Percentiles rank a stretch among this genome's conserved stretches.
Conservation (phyloP, 1,140 invertebrate species). For the Drosophila navojoa region DNA sequence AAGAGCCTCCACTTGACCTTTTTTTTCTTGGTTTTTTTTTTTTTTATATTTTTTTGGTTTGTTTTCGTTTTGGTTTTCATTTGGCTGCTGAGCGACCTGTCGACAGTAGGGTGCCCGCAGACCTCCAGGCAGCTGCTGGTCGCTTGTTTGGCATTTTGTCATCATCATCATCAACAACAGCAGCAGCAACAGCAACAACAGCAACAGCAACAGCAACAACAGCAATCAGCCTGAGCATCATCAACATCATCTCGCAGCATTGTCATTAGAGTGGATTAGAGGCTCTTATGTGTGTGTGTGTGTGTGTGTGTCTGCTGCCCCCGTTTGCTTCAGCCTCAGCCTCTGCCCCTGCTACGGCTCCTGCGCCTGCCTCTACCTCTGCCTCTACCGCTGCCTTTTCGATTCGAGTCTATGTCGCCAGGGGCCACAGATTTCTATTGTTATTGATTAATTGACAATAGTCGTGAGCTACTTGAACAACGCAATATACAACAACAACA, state of each 20-base stretch:
- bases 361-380: neutral
- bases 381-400: conserved; percentile 19
- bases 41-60: conserved; percentile 29
- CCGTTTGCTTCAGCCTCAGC: conserved; percentile 11
- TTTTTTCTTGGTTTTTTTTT: conserved; percentile 50
- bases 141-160: conserved; percentile 69
- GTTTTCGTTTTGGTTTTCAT: conserved; percentile 10
- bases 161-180: conserved; percentile 57
- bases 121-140: conserved; percentile 60
- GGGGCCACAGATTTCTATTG: conserved; percentile 50
- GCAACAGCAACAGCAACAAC: conserved; percentile 39
- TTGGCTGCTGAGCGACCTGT: conserved; percentile 37
- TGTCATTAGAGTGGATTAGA: conserved; percentile 71
- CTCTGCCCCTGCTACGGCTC: neutral
- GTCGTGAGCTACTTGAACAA: conserved; percentile 44
- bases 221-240: conserved; percentile 36
- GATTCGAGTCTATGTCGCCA: conserved; percentile 35
- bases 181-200: conserved; percentile 30
- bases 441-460: conserved; percentile 58
- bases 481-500: conserved; percentile 6
- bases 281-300: conserved; percentile 33
- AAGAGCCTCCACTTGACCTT: conserved; percentile 63
- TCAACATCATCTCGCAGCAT: conserved; percentile 45
- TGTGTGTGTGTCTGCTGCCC: conserved; percentile 20
- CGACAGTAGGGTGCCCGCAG: conserved; percentile 70